Conservation (phyloP, 1,140 invertebrate species). For the Monochamus saltuarius region DNA sequence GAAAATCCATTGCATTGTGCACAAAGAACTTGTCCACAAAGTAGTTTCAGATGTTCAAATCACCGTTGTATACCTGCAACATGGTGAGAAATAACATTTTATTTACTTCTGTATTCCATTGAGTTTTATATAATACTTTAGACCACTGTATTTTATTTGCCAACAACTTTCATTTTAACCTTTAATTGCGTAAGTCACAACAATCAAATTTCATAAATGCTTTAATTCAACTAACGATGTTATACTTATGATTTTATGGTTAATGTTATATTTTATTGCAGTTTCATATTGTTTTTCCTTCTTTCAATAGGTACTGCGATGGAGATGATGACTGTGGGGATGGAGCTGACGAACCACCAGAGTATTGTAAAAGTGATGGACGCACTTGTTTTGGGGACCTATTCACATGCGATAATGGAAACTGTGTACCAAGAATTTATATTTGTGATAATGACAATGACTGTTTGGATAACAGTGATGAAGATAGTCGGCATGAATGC, state of each 20-base stretch:
- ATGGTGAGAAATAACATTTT: constrained; percentile 71
- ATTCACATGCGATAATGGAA: constrained; percentile 95
- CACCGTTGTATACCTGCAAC: constrained; percentile 87
- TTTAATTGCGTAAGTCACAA: no score
- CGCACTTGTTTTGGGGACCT: constrained; percentile 92
- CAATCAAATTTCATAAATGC: no score
- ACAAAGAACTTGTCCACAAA: constrained; percentile 84
- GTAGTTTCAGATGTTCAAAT: constrained; percentile 86
- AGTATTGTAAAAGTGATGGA: constrained; percentile 91
- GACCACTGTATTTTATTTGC: no score
- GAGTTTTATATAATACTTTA: no score
- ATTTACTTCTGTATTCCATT: no score
- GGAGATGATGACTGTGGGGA: constrained; percentile 90
- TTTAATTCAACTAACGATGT: no score
- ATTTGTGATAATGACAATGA: constrained; percentile 98
- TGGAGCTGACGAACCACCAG: constrained; percentile 84
- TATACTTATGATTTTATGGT: no score
- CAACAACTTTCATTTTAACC: no score
- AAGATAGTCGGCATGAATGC: constrained; percentile 88
- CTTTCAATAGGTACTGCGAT: constrained; percentile 60
- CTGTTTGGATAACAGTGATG: constrained; percentile 90
- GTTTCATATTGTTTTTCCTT: no score
- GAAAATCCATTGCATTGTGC: constrained; percentile 89
- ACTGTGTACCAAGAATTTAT: constrained; percentile 94
- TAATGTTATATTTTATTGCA: no score